These are phyloP conservation scores for Pammene aurita DNA, from an alignment of 2,888 invertebrate genomes.

Conservation along the genomic window DNA sequence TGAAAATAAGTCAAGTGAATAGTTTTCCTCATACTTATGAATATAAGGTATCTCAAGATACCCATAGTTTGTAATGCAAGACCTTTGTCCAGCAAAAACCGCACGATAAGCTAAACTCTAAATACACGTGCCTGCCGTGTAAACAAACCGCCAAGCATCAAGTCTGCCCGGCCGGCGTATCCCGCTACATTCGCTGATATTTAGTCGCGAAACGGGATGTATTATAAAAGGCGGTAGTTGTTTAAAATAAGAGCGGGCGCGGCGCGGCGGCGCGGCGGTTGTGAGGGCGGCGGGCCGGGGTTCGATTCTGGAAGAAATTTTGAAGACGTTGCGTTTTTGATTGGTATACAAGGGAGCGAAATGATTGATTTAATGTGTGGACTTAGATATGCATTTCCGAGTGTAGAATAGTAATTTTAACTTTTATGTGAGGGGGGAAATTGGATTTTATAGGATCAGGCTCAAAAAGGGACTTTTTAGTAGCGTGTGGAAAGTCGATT, in stretches of 20 bases:
- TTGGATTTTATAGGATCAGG: no score
- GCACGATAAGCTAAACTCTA: not conserved
- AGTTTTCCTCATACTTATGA: no score
- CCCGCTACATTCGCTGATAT: conserved; percentile 81
- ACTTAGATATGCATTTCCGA: not conserved
- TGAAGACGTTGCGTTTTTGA: not conserved
- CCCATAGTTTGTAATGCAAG: no score
- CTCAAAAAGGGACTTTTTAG: no score
- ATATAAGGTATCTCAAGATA: no score
- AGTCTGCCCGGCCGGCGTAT: conserved; percentile 53
- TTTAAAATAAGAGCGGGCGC: conserved; percentile 80
- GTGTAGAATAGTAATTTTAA: not conserved
- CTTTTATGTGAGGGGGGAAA: no score
- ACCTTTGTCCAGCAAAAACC: no score
- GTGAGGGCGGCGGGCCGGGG: conserved; percentile 42
- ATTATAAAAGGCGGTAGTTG: conserved; percentile 82
- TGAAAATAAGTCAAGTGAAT: no score
- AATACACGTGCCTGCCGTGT: not conserved
- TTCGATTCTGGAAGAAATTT: conserved; percentile 60
- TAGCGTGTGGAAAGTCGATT: no score
- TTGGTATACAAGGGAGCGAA: not conserved
- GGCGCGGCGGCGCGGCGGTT: conserved; percentile 51
- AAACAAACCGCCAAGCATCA: conserved; percentile 56
- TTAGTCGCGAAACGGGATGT: conserved; percentile 83
- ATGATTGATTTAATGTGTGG: not conserved